A percentile compares a stretch with the other conserved stretches of the same genome.
Conservation (phyloP, 2,797 vertebrate species). For the Tinamus major region DNA sequence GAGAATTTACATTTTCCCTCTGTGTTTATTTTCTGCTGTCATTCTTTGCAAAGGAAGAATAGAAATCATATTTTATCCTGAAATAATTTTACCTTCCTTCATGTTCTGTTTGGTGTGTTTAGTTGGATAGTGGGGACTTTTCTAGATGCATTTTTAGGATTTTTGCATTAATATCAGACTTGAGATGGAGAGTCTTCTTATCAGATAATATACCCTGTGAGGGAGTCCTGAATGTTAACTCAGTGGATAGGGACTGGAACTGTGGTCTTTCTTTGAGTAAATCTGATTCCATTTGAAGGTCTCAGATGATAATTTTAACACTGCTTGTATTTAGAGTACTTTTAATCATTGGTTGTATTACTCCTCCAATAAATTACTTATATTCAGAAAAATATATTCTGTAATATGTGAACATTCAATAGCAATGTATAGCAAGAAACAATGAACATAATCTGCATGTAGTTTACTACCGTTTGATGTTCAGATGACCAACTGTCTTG, state of each 20-base stretch:
- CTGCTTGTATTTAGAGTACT: background rate
- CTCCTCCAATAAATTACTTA: constrained; percentile 56
- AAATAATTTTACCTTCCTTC: constrained; percentile 59
- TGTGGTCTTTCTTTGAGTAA: constrained; percentile 47
- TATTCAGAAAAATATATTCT: constrained; percentile 29
- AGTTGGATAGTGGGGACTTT: constrained; percentile 60
- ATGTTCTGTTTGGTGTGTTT: constrained; percentile 54
- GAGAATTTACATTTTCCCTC: constrained; percentile 1
- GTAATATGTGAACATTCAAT: constrained; percentile 55
- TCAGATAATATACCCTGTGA: constrained; percentile 66
- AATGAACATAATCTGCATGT: constrained; percentile 13
- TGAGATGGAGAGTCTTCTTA: constrained; percentile 61
- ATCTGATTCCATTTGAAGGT: constrained; percentile 71
- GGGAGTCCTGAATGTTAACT: constrained; percentile 58
- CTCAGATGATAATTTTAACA: constrained; percentile 65
- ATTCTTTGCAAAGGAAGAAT: constrained; percentile 44
- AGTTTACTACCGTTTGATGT: constrained; percentile 23
- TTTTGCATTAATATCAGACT: constrained; percentile 73
- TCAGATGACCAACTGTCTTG: constrained; percentile 41
- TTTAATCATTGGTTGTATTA: constrained; percentile 70
- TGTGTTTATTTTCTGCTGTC: constrained; percentile 24
- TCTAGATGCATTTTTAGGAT: constrained; percentile 56
- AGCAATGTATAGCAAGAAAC: constrained; percentile 21
- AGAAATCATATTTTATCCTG: constrained; percentile 56
- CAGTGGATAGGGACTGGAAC: constrained; percentile 42